Evolutionary conservation across 2,113 vertebrate genomes (phyloP), one percentile per base, ranked within the genome.

Genomic region (Pithys albifrons): DNA sequence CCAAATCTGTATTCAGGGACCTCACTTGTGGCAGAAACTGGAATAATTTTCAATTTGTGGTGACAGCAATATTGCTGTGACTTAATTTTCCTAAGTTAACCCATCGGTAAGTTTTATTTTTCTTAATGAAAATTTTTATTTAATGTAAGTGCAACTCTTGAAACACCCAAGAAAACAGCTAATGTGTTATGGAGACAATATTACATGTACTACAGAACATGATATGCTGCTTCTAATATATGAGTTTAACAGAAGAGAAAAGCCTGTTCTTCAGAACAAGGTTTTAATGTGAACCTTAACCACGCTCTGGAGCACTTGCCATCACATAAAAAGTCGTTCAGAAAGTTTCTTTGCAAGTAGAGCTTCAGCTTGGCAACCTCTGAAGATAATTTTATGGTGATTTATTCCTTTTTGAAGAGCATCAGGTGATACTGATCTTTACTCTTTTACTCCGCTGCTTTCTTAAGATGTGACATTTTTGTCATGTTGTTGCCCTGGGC

Each of bases 401-500:
- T 96, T 93, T 96, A 96, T 94, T 97, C 88, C 48, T 81, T 88
- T 94, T 58, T 89, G 77, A 90, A 83, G 93, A 90, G 86, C 88
- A 81, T 45, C 67, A 51, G 77, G 69, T 81, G 76, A 83, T 77
- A 65, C 35, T 78, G 74, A 88, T 92, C 91, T 88, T 85, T 74
- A 54, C 51, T 93, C 33, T 80, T 65, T 76, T 78, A 67, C 29
- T 80, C 77, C 54, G 51, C 76, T 76, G 89, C 90, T 80, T 86
- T 83, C 71, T 76, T 75, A 89, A 96, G 91, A 83, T 27, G 61
- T 7, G 29, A 29, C 33, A 41, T 69, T 91, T 95, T 74, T 91
- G 76, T 93, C 90, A 24, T 48, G 46, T 24, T 83, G 58, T 85
- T 91, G 91, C 85, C 90, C 89, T 59, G 73, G 75, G 55, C 69